Conservation (phyloP, 2,888 invertebrate species). For the Platycheirus rosarum region DNA sequence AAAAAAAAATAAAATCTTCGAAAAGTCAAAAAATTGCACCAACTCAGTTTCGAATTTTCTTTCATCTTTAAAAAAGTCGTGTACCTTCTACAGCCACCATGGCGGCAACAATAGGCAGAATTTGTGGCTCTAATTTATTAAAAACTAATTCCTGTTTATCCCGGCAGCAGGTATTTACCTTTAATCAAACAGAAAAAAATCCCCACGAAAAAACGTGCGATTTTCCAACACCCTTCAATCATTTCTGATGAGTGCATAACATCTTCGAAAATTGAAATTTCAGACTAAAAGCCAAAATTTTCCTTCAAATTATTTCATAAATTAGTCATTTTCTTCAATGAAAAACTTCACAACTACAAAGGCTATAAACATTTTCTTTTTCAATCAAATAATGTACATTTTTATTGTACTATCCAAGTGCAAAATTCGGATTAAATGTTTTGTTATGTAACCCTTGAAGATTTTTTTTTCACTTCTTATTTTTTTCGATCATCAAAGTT, state of each 20-base stretch:
- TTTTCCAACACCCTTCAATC: conserved; percentile 21
- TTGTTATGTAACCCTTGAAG: conserved; percentile 79
- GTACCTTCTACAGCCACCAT: conserved; percentile 85
- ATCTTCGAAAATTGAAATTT: conserved; percentile 60
- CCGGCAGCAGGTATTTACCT: conserved; percentile 86
- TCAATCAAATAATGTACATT: conserved; percentile 30
- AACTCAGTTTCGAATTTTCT: conserved; percentile 75
- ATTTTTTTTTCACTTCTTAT: conserved; percentile 37
- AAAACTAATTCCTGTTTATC: conserved; percentile 88
- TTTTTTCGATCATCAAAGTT: conserved; percentile 47
- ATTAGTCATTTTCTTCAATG: conserved; percentile 19
- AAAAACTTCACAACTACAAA: not conserved
- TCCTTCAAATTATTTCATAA: conserved; percentile 19
- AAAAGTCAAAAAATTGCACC: conserved; percentile 73
- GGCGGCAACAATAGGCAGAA: conserved; percentile 94
- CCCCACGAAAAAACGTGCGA: conserved; percentile 27
- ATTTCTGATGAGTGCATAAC: conserved; percentile 59
- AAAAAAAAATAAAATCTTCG: conserved; percentile 47
- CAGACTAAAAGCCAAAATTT: conserved; percentile 21
- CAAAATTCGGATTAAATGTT: conserved; percentile 67
- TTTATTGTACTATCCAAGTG: conserved; percentile 44
- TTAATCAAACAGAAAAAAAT: conserved; percentile 25
- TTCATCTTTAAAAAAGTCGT: conserved; percentile 79
- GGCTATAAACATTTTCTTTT: not conserved
- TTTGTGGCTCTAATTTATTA: conserved; percentile 92